Percentiles rank a stretch among this genome's conserved stretches.
Conservation (phyloP, 2,113 vertebrate genomes). For the Erinaceus europaeus region DNA sequence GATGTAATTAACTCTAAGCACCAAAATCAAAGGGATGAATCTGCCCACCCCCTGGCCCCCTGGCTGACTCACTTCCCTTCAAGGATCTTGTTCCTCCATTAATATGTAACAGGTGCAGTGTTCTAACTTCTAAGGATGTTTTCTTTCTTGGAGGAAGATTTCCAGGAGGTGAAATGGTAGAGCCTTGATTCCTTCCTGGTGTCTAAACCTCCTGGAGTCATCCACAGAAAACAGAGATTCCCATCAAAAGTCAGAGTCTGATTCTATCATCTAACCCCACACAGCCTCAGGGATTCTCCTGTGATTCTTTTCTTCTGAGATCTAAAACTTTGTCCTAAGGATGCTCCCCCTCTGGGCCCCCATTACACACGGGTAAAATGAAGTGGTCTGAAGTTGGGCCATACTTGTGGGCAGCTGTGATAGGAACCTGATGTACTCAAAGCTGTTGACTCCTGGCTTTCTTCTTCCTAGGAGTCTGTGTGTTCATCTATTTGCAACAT, state of each 20-base stretch:
- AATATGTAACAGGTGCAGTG: not conserved
- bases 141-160: not conserved
- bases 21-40: not conserved
- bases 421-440: not conserved
- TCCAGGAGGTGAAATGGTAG: not conserved
- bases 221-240: not conserved
- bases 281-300: not conserved
- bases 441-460: not conserved
- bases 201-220: not conserved
- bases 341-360: not conserved
- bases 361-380: not conserved
- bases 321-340: not conserved
- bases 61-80: rapidly evolving
- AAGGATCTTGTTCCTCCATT: not conserved
- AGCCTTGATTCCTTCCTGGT: not conserved
- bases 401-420: not conserved
- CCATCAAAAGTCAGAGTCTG: conserved; percentile 31
- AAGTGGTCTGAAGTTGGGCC: not conserved
- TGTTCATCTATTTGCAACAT: not conserved
- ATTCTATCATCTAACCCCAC: conserved; percentile 22
- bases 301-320: not conserved
- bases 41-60: not conserved
- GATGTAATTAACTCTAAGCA: not conserved
- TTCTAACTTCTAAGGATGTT: not conserved
- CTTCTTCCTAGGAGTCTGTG: not conserved